phyloP scores from a whole-genome alignment of 2,888 invertebrate species.

The Epirrhoe tristata region DNA sequence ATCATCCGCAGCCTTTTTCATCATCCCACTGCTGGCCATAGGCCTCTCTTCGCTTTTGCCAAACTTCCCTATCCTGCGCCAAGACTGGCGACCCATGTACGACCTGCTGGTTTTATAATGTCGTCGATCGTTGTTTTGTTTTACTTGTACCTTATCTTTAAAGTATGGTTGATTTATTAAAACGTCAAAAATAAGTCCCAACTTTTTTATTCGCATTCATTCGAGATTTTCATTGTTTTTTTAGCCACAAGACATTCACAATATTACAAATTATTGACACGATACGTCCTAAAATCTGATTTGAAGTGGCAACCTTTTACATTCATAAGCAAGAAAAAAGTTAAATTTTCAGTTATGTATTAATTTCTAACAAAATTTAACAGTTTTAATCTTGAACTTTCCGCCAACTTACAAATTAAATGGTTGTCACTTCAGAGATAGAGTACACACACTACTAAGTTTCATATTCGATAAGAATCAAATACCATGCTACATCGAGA shows the following conservation, averaged over 20 bases:
- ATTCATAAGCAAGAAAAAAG: neutral
- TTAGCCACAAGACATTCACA: conserved; percentile 38
- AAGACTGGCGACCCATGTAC: too few species aligned
- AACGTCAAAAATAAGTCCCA: conserved; percentile 56
- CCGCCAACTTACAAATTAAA: neutral
- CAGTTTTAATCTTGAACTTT: too few species aligned
- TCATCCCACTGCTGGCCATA: too few species aligned
- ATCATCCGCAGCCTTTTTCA: too few species aligned
- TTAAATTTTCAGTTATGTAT: too few species aligned
- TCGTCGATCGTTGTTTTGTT: too few species aligned
- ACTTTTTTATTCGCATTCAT: conserved; percentile 64
- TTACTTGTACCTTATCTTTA: too few species aligned
- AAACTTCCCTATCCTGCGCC: too few species aligned
- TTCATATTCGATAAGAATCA: neutral
- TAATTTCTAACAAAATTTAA: too few species aligned
- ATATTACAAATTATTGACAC: conserved; percentile 12
- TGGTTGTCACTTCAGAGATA: neutral
- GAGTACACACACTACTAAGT: neutral
- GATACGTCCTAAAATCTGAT: conserved; percentile 9
- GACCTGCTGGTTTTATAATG: too few species aligned
- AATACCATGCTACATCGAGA: conserved; percentile 1
- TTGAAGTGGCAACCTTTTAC: neutral
- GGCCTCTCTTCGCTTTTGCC: too few species aligned
- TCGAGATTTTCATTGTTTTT: conserved; percentile 55
- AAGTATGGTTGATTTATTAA: conserved; percentile 34